phyloP scores from a whole-genome alignment of 2,113 vertebrate genomes.

The Amazona guildingii region DNA sequence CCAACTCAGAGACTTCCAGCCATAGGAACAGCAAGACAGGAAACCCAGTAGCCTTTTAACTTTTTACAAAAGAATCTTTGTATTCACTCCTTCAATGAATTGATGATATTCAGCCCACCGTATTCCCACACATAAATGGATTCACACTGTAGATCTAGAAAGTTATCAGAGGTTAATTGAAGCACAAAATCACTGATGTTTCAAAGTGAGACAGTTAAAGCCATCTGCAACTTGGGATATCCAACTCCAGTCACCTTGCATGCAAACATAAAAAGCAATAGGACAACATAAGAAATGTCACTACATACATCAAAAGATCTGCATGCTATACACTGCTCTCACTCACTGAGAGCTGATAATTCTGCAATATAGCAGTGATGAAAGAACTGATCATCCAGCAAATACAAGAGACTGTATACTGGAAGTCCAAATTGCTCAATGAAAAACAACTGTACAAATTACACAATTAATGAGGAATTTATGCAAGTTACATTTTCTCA shows the following conservation, averaged over 20 bases:
- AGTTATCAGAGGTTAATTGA: not conserved
- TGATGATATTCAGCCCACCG: not conserved
- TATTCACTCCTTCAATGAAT: not conserved
- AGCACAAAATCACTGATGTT: not conserved
- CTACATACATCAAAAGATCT: not conserved
- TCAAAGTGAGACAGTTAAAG: not conserved
- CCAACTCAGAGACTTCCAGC: not conserved
- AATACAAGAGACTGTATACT: not conserved
- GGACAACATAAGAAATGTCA: not conserved
- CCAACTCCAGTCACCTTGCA: not conserved
- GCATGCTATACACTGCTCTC: not conserved
- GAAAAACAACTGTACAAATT: not conserved
- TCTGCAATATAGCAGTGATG: not conserved
- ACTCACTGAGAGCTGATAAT: not conserved
- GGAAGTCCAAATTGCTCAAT: not conserved
- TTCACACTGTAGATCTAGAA: not conserved
- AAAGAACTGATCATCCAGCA: not conserved
- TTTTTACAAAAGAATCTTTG: not conserved
- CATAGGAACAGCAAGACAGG: not conserved
- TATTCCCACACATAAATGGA: not conserved
- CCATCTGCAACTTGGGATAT: not conserved
- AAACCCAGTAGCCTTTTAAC: not conserved
- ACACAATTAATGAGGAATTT: not conserved
- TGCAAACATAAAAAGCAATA: not conserved
- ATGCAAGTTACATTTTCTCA: not conserved